Conservation (phyloP, 2,888 invertebrate genomes). For the Ashinkailepas kermadecensis region DNA sequence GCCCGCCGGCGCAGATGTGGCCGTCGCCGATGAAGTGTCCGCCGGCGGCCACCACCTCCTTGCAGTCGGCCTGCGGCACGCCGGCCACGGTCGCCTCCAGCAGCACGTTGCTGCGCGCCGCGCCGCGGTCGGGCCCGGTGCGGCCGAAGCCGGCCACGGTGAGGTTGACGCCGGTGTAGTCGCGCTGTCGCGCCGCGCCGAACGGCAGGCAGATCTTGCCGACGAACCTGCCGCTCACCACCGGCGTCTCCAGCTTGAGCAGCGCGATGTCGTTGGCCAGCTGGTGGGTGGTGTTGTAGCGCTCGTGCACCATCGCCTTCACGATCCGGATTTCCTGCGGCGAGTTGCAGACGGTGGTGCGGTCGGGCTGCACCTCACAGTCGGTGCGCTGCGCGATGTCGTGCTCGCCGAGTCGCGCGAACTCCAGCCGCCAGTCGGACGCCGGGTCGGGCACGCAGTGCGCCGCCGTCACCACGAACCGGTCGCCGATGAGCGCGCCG, state of each 20-base stretch:
- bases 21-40: background rate
- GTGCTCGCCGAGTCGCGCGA: background rate
- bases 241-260: background rate
- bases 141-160: background rate
- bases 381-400: background rate
- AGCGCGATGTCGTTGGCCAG: slow-evolving; percentile 3
- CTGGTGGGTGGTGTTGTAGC: background rate
- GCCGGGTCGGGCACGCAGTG: slow-evolving; percentile 21
- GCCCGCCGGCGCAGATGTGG: slow-evolving; percentile 53
- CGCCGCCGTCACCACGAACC: slow-evolving; percentile 25
- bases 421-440: background rate
- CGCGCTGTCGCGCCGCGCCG: background rate
- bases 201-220: slow-evolving; percentile 11
- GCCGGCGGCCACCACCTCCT: no score
- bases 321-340: background rate
- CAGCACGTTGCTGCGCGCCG: background rate
- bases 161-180: background rate
- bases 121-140: background rate
- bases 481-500: slow-evolving; percentile 25
- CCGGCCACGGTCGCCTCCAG: no score
- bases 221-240: background rate
- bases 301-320: background rate
- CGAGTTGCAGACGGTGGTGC: background rate
- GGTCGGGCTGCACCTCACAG: background rate
- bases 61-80: no score